phyloP scores from a whole-genome alignment of 2,888 invertebrate genomes.

The Trypoxylon attenuatum region DNA sequence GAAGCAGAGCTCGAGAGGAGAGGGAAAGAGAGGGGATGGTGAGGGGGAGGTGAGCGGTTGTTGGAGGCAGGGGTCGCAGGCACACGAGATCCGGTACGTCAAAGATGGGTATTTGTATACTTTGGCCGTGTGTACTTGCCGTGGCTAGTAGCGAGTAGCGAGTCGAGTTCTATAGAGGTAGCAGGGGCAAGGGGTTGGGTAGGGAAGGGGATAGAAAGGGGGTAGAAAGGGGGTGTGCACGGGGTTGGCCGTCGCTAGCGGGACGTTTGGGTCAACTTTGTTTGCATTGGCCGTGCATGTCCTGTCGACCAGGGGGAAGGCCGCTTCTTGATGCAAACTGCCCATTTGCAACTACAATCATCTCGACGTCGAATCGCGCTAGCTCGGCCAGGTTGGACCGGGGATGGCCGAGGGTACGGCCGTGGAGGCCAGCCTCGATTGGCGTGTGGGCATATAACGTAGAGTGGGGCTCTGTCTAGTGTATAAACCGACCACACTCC shows the following conservation, averaged over 20 bases:
- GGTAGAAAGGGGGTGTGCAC: slow-evolving; percentile 13
- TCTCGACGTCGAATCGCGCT: slow-evolving; percentile 67
- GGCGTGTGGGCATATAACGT: slow-evolving; percentile 45
- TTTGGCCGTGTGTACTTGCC: slow-evolving; percentile 60
- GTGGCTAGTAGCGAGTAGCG: slow-evolving; percentile 29
- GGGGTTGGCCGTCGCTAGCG: slow-evolving; percentile 49
- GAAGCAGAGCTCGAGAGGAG: neutral
- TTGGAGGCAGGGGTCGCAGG: slow-evolving; percentile 27
- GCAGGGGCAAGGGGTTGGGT: slow-evolving; percentile 30
- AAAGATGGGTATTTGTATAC: slow-evolving; percentile 65
- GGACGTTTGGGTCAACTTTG: slow-evolving; percentile 71
- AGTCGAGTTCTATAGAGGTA: slow-evolving; percentile 48
- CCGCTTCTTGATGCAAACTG: slow-evolving; percentile 73
- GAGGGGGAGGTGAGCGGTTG: slow-evolving; percentile 30
- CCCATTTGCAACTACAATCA: slow-evolving; percentile 74
- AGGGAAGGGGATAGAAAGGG: slow-evolving; percentile 37
- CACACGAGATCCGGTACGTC: slow-evolving; percentile 52
- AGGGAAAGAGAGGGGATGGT: slow-evolving; percentile 11
- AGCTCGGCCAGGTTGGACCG: slow-evolving; percentile 24
- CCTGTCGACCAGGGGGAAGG: slow-evolving; percentile 55
- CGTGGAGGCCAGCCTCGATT: slow-evolving; percentile 49
- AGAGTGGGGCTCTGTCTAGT: slow-evolving; percentile 53
- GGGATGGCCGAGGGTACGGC: slow-evolving; percentile 18
- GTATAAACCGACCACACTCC: slow-evolving; percentile 70
- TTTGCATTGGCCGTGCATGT: slow-evolving; percentile 70